A percentile compares a stretch with the other conserved stretches of the same genome.
phyloP scores from a whole-genome alignment of 2,888 invertebrate genomes.

The Abscondita cerata region DNA sequence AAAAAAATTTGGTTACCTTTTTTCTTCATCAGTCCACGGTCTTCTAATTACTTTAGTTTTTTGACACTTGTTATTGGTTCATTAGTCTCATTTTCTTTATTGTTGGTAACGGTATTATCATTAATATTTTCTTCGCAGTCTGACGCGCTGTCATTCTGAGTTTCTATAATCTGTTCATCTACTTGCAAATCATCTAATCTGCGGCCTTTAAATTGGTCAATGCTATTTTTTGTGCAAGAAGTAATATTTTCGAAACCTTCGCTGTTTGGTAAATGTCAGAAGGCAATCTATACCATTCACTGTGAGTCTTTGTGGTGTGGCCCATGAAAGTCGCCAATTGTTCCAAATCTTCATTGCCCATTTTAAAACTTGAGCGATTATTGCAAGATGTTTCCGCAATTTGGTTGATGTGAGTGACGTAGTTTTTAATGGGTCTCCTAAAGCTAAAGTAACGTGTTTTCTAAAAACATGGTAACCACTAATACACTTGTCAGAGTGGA shows the following conservation, averaged over 20 bases:
- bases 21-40: no score
- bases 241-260: conserved; percentile 13
- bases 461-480: conserved; percentile 3
- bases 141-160: not conserved
- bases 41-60: no score
- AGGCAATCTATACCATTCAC: conserved; percentile 31
- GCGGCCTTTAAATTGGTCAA: conserved; percentile 5
- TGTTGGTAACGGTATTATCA: not conserved
- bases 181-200: not conserved
- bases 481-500: not conserved
- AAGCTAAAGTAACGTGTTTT: not conserved
- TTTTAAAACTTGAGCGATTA: not conserved
- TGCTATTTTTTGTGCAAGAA: not conserved
- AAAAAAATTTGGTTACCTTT: no score
- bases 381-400: not conserved
- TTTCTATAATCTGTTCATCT: conserved; percentile 5
- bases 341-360: not conserved
- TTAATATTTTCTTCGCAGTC: not conserved
- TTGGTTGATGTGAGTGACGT: not conserved
- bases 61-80: no score
- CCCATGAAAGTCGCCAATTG: not conserved
- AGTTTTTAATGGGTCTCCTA: not conserved
- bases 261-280: conserved; percentile 37
- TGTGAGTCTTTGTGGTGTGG: conserved; percentile 23
- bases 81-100: no score